Conservation (phyloP, 1,140 invertebrate genomes). For the Cardiocondyla obscurior region DNA sequence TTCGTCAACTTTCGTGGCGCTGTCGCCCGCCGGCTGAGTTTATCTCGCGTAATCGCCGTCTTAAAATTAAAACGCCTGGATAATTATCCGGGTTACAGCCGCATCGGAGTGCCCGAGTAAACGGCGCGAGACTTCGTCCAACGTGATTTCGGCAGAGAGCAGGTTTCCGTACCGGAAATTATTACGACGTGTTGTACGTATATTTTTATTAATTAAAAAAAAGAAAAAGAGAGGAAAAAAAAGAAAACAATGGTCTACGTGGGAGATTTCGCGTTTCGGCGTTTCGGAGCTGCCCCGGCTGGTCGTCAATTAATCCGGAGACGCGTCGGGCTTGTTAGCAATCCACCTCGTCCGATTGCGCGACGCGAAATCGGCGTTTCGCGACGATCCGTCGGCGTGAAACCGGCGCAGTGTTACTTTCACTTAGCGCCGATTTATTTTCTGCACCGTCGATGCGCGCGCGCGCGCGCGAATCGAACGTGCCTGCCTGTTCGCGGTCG, state of each 20-base stretch:
- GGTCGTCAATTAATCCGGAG: background rate
- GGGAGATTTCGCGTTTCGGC: background rate
- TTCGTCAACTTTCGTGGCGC: constrained; percentile 61
- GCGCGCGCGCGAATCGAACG: constrained; percentile 61
- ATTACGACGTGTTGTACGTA: background rate
- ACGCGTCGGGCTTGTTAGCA: background rate
- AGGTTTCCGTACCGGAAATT: constrained; percentile 5
- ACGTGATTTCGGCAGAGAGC: background rate
- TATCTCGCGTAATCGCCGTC: constrained; percentile 14
- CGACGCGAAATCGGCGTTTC: constrained; percentile 39
- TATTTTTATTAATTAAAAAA: too few relatives aligned
- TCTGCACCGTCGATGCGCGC: constrained; percentile 58
- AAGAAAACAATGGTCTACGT: background rate
- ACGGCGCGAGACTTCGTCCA: background rate
- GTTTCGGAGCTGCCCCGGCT: too few relatives aligned
- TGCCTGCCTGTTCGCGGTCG: constrained; percentile 42
- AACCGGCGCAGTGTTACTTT: constrained; percentile 61
- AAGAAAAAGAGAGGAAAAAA: too few relatives aligned
- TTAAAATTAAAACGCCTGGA: background rate
- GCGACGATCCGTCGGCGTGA: constrained; percentile 26
- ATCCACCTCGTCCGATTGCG: background rate
- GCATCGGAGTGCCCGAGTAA: background rate
- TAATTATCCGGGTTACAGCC: constrained; percentile 10
- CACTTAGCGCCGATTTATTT: constrained; percentile 70
- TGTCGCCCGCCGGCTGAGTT: constrained; percentile 1